Conservation (phyloP, 2,797 vertebrate genomes). For the Notamacropus eugenii region DNA sequence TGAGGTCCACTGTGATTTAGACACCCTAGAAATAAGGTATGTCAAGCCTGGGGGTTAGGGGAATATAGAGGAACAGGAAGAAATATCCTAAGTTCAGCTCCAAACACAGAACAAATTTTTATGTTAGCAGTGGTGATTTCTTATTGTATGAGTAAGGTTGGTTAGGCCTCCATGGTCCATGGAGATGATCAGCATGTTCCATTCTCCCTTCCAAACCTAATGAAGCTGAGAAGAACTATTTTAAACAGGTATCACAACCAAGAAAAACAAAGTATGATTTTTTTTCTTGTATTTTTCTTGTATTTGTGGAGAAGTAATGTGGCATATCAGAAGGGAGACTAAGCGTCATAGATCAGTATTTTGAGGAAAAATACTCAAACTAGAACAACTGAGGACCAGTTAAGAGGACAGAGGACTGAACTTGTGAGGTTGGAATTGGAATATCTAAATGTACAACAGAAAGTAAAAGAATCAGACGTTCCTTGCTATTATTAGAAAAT, state of each 20-base stretch:
- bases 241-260: background rate
- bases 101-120: background rate
- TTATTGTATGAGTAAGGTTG: background rate
- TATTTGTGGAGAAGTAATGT: background rate
- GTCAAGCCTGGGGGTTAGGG: background rate
- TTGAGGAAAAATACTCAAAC: background rate
- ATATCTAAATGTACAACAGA: background rate
- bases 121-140: background rate
- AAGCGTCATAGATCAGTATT: background rate
- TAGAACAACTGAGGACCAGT: background rate
- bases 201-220: background rate
- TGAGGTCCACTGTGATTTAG: background rate
- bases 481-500: background rate
- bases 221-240: background rate
- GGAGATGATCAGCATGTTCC: background rate
- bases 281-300: background rate
- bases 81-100: background rate
- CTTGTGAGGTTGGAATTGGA: background rate
- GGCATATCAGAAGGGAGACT: background rate
- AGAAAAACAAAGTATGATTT: background rate
- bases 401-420: background rate
- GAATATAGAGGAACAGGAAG: too few relatives aligned
- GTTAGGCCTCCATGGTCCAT: background rate
- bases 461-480: background rate
- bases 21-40: background rate